Percentiles rank a stretch among this genome's conserved stretches.
Conservation (phyloP, 2,797 vertebrate genomes). For the Pseudocheirus occidentalis region DNA sequence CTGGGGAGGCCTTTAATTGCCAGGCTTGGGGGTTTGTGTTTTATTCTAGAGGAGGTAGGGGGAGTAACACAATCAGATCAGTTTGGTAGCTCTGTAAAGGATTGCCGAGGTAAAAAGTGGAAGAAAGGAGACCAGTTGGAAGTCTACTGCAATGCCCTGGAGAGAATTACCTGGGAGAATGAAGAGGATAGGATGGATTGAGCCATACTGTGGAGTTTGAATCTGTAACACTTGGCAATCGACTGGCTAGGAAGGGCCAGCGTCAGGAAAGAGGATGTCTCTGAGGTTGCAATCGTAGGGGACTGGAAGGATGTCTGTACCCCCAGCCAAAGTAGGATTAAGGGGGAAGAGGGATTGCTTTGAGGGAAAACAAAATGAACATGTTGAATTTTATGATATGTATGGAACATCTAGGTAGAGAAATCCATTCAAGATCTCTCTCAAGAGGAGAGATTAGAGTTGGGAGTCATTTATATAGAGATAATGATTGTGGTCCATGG, state of each 20-base stretch:
- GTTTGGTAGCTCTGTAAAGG: not conserved
- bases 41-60: not conserved
- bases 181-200: not conserved
- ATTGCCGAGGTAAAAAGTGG: not conserved
- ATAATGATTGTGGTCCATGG: not conserved
- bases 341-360: not conserved
- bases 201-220: not conserved
- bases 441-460: not conserved
- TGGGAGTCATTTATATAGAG: not conserved
- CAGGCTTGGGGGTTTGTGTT: not conserved
- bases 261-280: not conserved
- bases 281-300: not conserved
- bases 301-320: not conserved
- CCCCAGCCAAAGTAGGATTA: not conserved
- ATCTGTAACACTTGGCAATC: not conserved
- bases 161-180: not conserved
- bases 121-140: not conserved
- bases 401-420: not conserved
- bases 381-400: not conserved
- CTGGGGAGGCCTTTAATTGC: not conserved
- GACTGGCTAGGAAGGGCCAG: no score
- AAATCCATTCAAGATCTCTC: not conserved
- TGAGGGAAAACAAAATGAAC: not conserved
- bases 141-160: not conserved
- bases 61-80: not conserved